Evolutionary conservation across 2,888 invertebrate genomes (phyloP), one percentile per base, ranked within the genome.

Genomic region (Thyatira batis): DNA sequence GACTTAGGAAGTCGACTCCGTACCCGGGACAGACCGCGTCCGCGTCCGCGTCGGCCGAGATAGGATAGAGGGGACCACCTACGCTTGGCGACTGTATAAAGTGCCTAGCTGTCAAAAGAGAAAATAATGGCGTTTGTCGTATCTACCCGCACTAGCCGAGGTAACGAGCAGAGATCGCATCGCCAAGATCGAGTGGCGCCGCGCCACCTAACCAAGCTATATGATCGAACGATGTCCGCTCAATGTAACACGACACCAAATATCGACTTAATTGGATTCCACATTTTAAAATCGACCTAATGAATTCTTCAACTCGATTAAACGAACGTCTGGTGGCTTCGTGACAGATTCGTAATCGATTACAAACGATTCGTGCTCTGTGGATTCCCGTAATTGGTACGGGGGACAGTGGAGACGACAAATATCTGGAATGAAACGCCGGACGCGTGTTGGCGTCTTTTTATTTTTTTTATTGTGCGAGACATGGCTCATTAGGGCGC

Each of bases 311-410:
- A 69, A 73, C 65, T 54, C 55, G 59, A 67, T 63, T 68, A 71
- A 73, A 63, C 48, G 63, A 69, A 74, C 77, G 70, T 76, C 69
- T 70, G 64, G 56, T 57, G 56, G 73, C 67, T 73, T 82, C 83
- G 82, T 79, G 80, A 79, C 79, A 76, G 78, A 78, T 80, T 68
- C 61, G 60, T 65, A 74, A 78, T 83, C 85, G 87, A 85, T 84
- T 80, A 76, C 69, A 69, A 59, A 63, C 57, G 69, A 73, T 71
- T 85, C 87, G 87, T 86, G 86, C 74, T 79, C 76, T 73, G 76
- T 72, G 78, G 75, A 78, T 76, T 72, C 17, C 82, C 69, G 78
- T 89, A 89, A 89, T 89, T 89, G 89, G 88, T 82, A 77, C 75
- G 73, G 75, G 17, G 70, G 76, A 72, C 73, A 68, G 71, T 64